Evolutionary conservation across 1,140 invertebrate species (phyloP), one percentile per base, ranked within the genome.

Genomic region (Zaprionus nigranus): DNA sequence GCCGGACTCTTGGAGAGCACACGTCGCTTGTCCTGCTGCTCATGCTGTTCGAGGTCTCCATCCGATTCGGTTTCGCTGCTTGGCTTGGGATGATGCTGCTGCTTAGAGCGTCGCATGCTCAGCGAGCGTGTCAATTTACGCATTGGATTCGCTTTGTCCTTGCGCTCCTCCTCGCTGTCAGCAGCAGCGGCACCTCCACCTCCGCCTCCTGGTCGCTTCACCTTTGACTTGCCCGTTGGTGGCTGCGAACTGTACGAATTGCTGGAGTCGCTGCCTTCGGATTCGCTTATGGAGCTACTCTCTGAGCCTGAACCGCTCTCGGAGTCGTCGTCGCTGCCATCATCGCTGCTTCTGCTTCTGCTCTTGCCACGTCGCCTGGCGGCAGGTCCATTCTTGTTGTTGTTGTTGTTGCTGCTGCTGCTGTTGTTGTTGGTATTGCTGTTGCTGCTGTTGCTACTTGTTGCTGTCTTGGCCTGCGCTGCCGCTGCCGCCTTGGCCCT

Each of bases 1-100:
- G 94, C 94, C 26, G 95, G 93, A 75, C 95, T 94, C 92, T 95
- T 94, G 82, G 94, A 94, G 3, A 93, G 80, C 13, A 94, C 94
- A 63, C 94, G 92, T 80, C 95, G 95, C 63, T 93, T 93, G 15
- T 72, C 75, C n/a, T 56, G 53, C 26, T 56, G 22, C 15, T 84
- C 79, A 3, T 91, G 82, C 6, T 74, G 93, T 54, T 94, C 94
- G 3, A 93, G 93, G 56, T 94, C 94, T 7, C 64, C 69, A 26
- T 86, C 83, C 12, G 81, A 66, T 57, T 88, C 85, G 2, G 82
- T 93, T 70, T 92, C 93, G 26, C 81, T 91, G 28, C 82, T 91
- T 78, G 93, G 93, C 6, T 94, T 94, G 6, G 66, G 51, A 2
- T 66, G 53, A 34, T 68, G 82, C 24, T 94, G 93, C 81, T 94